Percentiles rank a stretch among this genome's conserved stretches.
Evolutionary conservation across 2,797 vertebrate genomes (phyloP).

Genomic region (Monodelphis domestica): DNA sequence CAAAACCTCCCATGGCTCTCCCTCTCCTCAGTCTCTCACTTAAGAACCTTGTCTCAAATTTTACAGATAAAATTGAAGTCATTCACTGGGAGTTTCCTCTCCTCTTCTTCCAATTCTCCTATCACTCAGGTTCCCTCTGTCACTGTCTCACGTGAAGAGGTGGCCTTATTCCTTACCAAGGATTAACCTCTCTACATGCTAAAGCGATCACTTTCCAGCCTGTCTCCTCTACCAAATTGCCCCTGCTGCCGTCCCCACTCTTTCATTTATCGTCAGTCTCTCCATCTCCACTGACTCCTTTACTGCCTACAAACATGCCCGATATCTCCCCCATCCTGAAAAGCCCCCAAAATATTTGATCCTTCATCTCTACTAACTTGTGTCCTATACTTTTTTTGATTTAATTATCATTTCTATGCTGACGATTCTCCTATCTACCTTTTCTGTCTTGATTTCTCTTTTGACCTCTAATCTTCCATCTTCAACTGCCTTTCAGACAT

Average conservation of each 20-base stretch:
- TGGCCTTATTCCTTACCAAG: neutral
- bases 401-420: neutral
- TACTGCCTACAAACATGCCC: neutral
- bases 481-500: neutral
- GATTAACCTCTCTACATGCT: too few relatives aligned
- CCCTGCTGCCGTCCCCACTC: neutral
- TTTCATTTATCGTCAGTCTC: neutral
- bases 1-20: neutral
- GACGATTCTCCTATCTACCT: neutral
- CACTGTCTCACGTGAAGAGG: neutral
- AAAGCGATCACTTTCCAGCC: neutral
- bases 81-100: too few relatives aligned
- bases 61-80: neutral
- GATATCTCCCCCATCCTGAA: neutral
- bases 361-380: neutral
- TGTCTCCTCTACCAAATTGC: constrained; percentile 1
- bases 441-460: neutral
- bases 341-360: neutral
- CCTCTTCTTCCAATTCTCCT: neutral
- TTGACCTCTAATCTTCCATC: neutral
- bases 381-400: neutral
- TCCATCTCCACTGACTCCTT: constrained; percentile 15
- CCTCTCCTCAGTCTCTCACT: neutral
- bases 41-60: neutral
- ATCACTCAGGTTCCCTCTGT: neutral